Evolutionary conservation across 2,888 invertebrate species (phyloP).

Genomic region (Tholera decimalis): DNA sequence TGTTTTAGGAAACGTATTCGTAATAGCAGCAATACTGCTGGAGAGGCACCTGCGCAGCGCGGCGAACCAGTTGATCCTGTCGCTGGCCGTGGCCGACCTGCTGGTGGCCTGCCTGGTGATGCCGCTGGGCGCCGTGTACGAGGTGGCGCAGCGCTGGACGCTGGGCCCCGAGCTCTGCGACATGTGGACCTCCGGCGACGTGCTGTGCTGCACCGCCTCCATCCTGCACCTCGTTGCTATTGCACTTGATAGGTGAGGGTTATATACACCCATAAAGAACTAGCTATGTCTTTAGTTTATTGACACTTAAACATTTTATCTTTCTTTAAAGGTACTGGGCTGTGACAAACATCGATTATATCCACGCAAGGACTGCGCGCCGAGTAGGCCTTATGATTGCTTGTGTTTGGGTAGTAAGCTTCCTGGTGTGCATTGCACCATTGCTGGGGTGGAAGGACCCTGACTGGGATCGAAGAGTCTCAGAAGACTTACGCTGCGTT

Average conservation of each 20-base stretch:
- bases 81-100: constrained; percentile 97
- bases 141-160: constrained; percentile 95
- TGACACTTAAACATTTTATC: constrained; percentile 46
- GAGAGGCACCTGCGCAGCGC: constrained; percentile 97
- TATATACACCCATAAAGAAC: accelerated
- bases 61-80: constrained; percentile 97
- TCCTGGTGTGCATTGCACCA: constrained; percentile 97
- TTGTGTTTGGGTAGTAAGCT: constrained; percentile 96
- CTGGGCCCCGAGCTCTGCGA: constrained; percentile 97
- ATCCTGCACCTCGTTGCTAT: constrained; percentile 96
- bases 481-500: constrained; percentile 93
- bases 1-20: constrained; percentile 96
- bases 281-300: too few species aligned
- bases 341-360: constrained; percentile 97
- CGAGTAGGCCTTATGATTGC: constrained; percentile 96
- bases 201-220: constrained; percentile 97
- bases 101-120: constrained; percentile 96
- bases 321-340: constrained; percentile 94
- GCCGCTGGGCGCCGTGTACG: constrained; percentile 95
- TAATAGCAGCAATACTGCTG: constrained; percentile 97
- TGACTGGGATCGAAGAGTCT: constrained; percentile 90
- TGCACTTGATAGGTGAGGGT: constrained; percentile 94
- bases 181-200: constrained; percentile 98
- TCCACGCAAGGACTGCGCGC: constrained; percentile 95
- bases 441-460: constrained; percentile 96